Percentiles rank a stretch among this genome's conserved stretches.
These are phyloP conservation scores for Calameuta idolon DNA, from an alignment of 2,888 invertebrate species.

Conservation along the genomic window DNA sequence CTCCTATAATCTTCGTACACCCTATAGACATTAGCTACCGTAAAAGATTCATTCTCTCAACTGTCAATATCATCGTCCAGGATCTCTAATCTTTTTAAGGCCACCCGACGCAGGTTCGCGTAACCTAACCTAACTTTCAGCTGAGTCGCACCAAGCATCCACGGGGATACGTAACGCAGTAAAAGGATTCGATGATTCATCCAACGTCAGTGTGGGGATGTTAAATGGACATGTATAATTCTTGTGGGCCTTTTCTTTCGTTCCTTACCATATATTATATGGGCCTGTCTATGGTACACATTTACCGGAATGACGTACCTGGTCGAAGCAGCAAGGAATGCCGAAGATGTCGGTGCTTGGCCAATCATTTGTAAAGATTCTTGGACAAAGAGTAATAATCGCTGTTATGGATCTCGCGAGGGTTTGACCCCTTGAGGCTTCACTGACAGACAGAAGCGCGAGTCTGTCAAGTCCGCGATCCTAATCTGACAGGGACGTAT, in stretches of 20 bases:
- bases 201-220: no score
- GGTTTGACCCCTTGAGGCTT: constrained; percentile 50
- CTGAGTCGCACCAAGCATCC: no score
- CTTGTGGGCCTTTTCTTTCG: no score
- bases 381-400: constrained; percentile 55
- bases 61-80: neutral
- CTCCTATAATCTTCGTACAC: neutral
- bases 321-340: constrained; percentile 36
- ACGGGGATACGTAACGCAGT: no score
- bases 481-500: constrained; percentile 66
- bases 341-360: constrained; percentile 41
- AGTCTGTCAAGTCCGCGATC: constrained; percentile 65
- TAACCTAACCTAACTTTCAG: no score
- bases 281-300: no score
- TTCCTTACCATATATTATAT: no score
- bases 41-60: constrained; percentile 14
- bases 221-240: no score
- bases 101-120: no score
- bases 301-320: no score
- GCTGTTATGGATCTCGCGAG: constrained; percentile 51
- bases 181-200: no score
- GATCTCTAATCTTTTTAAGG: constrained; percentile 3
- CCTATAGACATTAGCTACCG: constrained; percentile 17
- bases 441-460: constrained; percentile 65
- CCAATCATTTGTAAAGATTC: constrained; percentile 64